These are phyloP conservation scores for Caiman crocodilus DNA, from an alignment of 2,797 vertebrate genomes.

Conservation along the genomic window DNA sequence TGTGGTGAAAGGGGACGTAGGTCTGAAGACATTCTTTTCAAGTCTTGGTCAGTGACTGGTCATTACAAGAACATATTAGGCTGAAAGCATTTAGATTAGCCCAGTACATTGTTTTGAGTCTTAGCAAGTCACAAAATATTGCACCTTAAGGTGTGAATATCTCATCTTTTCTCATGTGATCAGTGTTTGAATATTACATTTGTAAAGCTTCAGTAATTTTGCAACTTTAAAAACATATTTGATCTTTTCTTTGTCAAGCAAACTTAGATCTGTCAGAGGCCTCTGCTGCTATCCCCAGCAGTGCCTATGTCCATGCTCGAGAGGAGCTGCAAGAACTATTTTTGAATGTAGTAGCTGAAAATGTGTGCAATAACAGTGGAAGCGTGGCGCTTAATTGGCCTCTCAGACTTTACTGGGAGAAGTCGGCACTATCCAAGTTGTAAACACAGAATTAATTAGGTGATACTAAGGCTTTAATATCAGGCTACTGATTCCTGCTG, in stretches of 20 bases:
- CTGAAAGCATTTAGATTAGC: neutral
- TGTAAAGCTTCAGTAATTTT: neutral
- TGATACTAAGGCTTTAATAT: neutral
- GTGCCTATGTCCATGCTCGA: neutral
- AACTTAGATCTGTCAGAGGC: neutral
- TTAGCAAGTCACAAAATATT: neutral
- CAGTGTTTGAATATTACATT: rapidly evolving
- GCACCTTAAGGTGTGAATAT: neutral
- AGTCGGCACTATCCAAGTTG: neutral
- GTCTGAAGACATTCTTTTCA: neutral
- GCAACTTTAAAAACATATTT: neutral
- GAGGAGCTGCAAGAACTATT: rapidly evolving
- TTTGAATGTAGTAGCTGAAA: neutral
- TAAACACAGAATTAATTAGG: neutral
- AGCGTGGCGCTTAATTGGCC: neutral
- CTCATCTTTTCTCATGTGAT: neutral
- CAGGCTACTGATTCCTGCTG: neutral
- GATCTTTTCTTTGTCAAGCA: neutral
- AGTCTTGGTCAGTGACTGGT: neutral
- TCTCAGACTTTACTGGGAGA: neutral
- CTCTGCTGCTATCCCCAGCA: neutral
- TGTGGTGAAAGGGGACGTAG: neutral
- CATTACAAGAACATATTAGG: neutral
- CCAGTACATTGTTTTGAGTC: neutral
- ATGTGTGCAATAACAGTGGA: neutral